Evolutionary conservation across 2,797 vertebrate species (phyloP), one percentile per base, ranked within the genome.

Genomic region (Rhinichthys osculus): DNA sequence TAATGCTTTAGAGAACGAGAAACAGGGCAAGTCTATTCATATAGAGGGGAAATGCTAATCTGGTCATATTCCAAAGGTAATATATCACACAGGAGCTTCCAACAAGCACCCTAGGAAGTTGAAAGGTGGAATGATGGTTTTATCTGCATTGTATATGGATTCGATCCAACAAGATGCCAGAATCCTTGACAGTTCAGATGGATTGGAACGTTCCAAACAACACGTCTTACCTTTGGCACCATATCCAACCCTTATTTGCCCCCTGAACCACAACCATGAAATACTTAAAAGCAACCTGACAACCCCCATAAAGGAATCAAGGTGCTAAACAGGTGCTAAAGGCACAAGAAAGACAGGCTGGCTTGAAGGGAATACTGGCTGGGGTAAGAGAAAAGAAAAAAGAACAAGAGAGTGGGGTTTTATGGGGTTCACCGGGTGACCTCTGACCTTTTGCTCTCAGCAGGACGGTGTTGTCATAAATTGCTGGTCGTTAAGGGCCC

Each of bases 291-390:
- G 91, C 93, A 81, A 91, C 89, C 90, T 90, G 90, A 93, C 91
- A 93, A 91, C 92, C 91, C 90, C 91, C 92, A 91, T 91, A 86
- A 91, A 93, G 79, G 84, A 87, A 90, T 90, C 92, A 94, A 95
- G 93, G 93, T 94, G 93, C 95, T 92, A 92, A 94, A 94, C 94
- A 94, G 95, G 94, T 95, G 94, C 88, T 85, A 87, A 74, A 84
- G 66, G 71, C 67, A 59, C 16, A 21, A 38, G 52, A 69, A 50
- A 81, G 70, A 81, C 44, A 89, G 82, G 81, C 14, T 59, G 79
- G 88, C 70, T 50, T 35, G 52, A 67, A 79, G 82, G 88, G 78
- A 85, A 40, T 54, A 81, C 23, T 64, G 33, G 69, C 82, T 59
- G 87, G 80, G 84, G 87, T 87, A 85, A 71, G 59, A 66, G 52